Base-by-base conservation (phyloP, 1,140 invertebrate species). In the Marisa cornuarietis region DNA sequence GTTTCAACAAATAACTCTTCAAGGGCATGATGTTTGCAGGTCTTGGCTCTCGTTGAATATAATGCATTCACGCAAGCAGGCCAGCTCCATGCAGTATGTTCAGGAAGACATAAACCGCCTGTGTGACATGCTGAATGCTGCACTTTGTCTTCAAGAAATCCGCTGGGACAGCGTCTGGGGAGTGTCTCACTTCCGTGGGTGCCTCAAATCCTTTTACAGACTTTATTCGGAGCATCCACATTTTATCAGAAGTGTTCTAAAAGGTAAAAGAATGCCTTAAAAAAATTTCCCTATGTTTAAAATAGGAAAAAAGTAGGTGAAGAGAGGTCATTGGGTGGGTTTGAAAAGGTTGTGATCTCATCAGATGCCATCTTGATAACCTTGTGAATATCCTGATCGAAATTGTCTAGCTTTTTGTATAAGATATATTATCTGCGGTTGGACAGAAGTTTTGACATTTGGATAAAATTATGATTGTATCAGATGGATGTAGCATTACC, bases 151-250 rank as follows among this genome's bases (percentile, higher is more conserved):
- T 54, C 24, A 77, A 14, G 82, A 80, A 26, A 83, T 88, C 7
- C 81, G 85, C 5, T 88, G 85, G 85, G 87, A 85, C 61, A 88
- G 85, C 78, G 76, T 86, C 4, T 88, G 87, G 87, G 85, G 85
- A 8, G 76, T 83, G 68, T 79, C 79, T 20, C 83, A 86, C 74
- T 88, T 85, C 54, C 82, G 85, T 42, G 85, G 84, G 24, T 86
- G 87, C 69, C 83, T 88, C 14, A 82, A 80, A 61, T 82, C 81
- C 42, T 88, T 88, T 76, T 79, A 83, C 61, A 66, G 83, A 52
- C 79, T 88, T 22, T 85, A 81, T 68, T 73, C 77, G 2, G 69
- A 82, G 54, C 83, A 88, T 52, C 80, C 83, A n/a, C 61, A 82
- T 3, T 79, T 82, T 31, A 80, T 88, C 73, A 77, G 71, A 51